Evolutionary conservation across 2,797 vertebrate species (phyloP), one percentile per base, ranked within the genome.

Genomic region (Helostoma temminkii): DNA sequence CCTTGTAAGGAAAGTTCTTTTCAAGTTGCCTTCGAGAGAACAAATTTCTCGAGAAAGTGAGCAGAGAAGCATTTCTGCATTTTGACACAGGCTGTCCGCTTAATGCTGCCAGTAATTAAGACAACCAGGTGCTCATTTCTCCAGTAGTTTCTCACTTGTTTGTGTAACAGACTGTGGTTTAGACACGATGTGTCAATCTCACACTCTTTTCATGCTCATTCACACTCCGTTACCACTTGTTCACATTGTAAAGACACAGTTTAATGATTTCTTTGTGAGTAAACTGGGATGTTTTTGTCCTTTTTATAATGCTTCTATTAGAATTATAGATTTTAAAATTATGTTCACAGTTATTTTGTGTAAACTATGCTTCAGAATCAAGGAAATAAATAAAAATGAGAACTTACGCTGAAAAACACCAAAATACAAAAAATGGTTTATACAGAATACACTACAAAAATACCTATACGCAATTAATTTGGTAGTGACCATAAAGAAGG

Each of bases 61-160:
- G 53, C 61, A 11, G 55, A 56, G 49, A 67, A 49, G 61, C 54
- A 42, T 48, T 65, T 80, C 60, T 61, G 28, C 41, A 32, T 67
- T 61, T 15, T 52, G 52, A 71, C 55, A 62, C 11, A 4, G n/a
- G 37, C 74, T 68, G 71, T 71, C 76, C 3, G 19, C 69, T 75
- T 72, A 55, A 67, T 59, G 57, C 58, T 63, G 61, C 24, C 56
- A 60, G 57, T 70, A 86, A 76, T 76, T 70, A 80, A 80, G 55
- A 58, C 62, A 50, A 65, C 21, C 74, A 77, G 80, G 79, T 82
- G 79, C 71, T 81, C 39, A 41, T 72, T 70, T 52, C 62, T 74
- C 66, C 62, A 37, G 70, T 59, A 63, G 72, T 65, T 65, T 79
- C 66, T 74, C 66, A 76, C 57, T 64, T 63, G 45, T 55, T 43